A percentile compares a stretch with the other conserved stretches of the same genome.
Conservation (phyloP, 2,113 vertebrate genomes). For the Aphelocoma coerulescens region DNA sequence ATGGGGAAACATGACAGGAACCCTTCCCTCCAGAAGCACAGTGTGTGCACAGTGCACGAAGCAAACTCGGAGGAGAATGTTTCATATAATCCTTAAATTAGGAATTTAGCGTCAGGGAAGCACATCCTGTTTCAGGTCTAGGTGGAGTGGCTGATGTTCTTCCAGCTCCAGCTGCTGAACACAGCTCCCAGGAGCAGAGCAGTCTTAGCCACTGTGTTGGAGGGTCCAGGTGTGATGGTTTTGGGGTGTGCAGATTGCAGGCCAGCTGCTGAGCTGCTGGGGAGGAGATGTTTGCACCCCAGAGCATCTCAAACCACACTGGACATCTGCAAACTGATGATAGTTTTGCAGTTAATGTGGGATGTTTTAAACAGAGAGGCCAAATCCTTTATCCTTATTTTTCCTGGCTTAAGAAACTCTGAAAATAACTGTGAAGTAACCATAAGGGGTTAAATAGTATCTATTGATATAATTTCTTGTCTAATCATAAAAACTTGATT, state of each 20-base stretch:
- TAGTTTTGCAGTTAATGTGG: neutral
- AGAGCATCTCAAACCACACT: rapidly evolving
- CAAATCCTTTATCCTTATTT: neutral
- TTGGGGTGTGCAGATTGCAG: neutral
- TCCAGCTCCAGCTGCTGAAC: neutral
- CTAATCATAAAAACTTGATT: neutral
- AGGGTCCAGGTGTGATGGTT: neutral
- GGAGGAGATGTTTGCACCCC: neutral
- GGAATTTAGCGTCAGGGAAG: neutral
- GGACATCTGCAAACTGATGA: neutral
- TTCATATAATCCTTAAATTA: neutral
- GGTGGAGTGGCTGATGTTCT: neutral
- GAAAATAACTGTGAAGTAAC: neutral
- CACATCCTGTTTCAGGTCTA: rapidly evolving
- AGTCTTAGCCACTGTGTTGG: neutral
- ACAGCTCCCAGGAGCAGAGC: neutral
- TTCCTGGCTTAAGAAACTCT: neutral
- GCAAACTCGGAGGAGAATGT: neutral
- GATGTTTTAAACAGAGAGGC: neutral
- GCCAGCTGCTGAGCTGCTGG: neutral
- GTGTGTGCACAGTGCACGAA: neutral
- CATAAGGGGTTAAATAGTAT: neutral
- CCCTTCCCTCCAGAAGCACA: neutral
- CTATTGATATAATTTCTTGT: neutral
- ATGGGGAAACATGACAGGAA: neutral